Evolutionary conservation across 2,797 vertebrate genomes (phyloP).

Genomic region (Sphenopsis melanotis): DNA sequence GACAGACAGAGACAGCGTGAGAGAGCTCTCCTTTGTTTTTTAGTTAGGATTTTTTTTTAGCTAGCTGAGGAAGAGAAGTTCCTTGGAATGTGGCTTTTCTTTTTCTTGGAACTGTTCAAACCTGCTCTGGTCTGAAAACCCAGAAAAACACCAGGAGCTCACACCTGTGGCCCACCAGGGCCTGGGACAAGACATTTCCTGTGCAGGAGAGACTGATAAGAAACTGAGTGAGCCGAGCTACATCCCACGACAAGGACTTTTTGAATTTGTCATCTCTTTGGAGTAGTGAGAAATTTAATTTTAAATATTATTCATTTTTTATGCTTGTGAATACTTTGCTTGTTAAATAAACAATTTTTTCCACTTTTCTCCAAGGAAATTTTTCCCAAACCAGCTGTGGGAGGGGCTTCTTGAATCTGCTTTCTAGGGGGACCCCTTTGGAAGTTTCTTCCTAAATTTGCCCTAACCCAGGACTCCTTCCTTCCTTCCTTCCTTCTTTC

Average conservation of each 20-base stretch:
- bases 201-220: neutral
- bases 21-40: neutral
- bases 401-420: neutral
- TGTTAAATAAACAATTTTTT: neutral
- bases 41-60: neutral
- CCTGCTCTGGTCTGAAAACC: neutral
- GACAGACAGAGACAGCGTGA: neutral
- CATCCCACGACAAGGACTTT: accelerated
- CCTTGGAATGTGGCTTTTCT: neutral
- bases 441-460: neutral
- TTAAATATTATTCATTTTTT: too few species aligned
- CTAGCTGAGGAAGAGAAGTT: neutral
- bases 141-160: neutral
- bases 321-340: neutral
- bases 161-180: accelerated
- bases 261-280: too few species aligned
- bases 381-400: neutral
- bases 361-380: neutral
- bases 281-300: neutral
- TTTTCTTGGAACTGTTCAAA: neutral
- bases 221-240: neutral
- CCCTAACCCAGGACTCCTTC: neutral
- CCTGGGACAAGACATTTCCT: accelerated
- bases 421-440: neutral
- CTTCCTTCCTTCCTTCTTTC: neutral